Evolutionary conservation across 2,113 vertebrate genomes (phyloP), one percentile per base, ranked within the genome.

Genomic region (Hydropotes inermis): DNA sequence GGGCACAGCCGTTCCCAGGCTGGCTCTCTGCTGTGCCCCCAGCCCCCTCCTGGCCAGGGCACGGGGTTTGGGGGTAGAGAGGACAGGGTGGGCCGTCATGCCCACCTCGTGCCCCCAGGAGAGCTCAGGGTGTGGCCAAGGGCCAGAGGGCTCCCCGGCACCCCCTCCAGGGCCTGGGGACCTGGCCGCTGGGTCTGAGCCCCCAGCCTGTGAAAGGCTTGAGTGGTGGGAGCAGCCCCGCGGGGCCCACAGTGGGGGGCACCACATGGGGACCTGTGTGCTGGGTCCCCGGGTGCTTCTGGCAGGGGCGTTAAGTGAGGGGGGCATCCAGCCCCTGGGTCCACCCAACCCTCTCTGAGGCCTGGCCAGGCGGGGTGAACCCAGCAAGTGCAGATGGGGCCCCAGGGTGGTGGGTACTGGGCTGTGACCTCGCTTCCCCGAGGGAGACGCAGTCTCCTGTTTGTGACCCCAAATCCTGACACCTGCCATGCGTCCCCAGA

Each of bases 401-500:
- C 19, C 23, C 14, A 25, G 91, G 54, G 15, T 30, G 36, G 27
- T 17, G 43, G 54, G 2, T 12, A 6, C 43, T 6, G 17, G 30
- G 36, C n/a, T 17, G 19, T 39, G 47, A 15, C 13, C 16, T 9
- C 39, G 70, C 64, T 47, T 76, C 36, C 28, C n/a, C 1, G 0
- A 52, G n/a, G 33, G 45, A 87, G 55, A 61, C 5, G 21, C 5
- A 28, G 55, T 6, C 28, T 43, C 64, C 27, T 1, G 0, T 25
- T 30, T 17, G 14, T 3, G 36, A 33, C 50, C 33, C 25, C 15
- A 30, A 39, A 12, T n/a, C 19, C 86, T 50, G 16, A 47, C 0
- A 3, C 15, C 6, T 17, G 4, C 6, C 0, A 1, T 3, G 14
- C 0, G 11, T 5, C 64, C 16, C 11, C 14, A 27, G 1, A 5